Percentiles rank a stretch among this genome's conserved stretches.
Conservation (phyloP, 2,113 vertebrate genomes). For the Diadophis punctatus region DNA sequence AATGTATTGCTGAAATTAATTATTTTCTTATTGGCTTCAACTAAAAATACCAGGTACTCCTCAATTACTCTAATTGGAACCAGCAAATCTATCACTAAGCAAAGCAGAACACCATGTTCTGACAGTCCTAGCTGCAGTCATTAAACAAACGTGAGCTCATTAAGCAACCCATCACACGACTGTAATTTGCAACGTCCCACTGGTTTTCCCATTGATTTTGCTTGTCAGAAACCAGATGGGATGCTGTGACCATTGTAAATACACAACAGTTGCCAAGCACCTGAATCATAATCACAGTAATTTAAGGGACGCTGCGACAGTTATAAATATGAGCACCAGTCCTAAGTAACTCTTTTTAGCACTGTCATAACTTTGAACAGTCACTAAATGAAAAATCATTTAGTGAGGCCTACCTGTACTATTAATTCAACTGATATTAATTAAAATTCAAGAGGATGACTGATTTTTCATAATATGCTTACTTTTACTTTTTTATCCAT, state of each 20-base stretch:
- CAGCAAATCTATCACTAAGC: not conserved
- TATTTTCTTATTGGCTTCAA: not conserved
- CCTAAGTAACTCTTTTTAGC: not conserved
- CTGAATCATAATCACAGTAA: not conserved
- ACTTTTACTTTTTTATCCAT: conserved; percentile 92
- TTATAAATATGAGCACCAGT: not conserved
- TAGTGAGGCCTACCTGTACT: not conserved
- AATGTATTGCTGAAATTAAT: not conserved
- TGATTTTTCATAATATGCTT: not conserved
- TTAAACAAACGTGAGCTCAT: not conserved
- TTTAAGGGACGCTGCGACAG: not conserved
- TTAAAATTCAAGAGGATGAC: conserved; percentile 1
- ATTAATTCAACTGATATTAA: not conserved
- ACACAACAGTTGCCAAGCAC: not conserved
- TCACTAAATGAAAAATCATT: not conserved
- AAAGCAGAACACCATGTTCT: not conserved
- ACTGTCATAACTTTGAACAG: not conserved
- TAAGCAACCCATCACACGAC: not conserved
- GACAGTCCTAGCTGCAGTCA: not conserved
- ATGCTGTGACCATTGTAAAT: not conserved
- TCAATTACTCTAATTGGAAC: not conserved
- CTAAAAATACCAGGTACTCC: not conserved
- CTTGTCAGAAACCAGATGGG: not conserved
- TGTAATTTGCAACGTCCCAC: not conserved
- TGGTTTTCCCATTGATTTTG: not conserved